Conservation (phyloP, 1,140 invertebrate genomes). For the Drosophila tsacasi region DNA sequence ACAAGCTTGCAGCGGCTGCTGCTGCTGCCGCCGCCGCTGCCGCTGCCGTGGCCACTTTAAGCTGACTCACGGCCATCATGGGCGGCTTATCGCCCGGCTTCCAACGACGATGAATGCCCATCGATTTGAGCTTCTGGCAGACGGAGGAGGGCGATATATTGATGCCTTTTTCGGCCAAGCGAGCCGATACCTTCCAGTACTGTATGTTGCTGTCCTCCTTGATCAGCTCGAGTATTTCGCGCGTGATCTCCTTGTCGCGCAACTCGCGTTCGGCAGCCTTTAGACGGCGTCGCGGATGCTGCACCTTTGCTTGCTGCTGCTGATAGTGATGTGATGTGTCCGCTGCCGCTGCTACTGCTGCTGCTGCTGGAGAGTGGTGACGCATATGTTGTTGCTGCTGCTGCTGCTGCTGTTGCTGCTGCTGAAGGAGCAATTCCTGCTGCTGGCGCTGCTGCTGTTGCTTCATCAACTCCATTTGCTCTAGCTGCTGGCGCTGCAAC, state of each 20-base stretch:
- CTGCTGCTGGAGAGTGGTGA: conserved; percentile 6
- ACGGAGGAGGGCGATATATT: conserved; percentile 82
- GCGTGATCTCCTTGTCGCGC: conserved; percentile 83
- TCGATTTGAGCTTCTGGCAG: conserved; percentile 83
- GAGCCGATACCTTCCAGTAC: conserved; percentile 84
- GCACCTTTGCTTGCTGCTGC: conserved; percentile 55
- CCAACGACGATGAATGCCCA: conserved; percentile 83
- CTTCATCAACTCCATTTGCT: conserved; percentile 46
- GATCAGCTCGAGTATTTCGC: conserved; percentile 82
- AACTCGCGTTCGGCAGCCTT: conserved; percentile 78
- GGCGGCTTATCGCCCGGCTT: conserved; percentile 83
- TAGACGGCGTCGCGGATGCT: conserved; percentile 74
- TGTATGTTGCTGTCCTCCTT: conserved; percentile 84
- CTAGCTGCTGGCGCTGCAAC: conserved; percentile 36
- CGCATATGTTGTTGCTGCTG: conserved; percentile 39
- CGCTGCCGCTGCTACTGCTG: conserved; percentile 47
- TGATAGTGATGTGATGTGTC: conserved; percentile 68
- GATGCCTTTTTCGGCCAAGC: conserved; percentile 80
- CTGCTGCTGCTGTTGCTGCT: conserved; percentile 56
- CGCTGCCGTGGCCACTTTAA: conserved; percentile 66
- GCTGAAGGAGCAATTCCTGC: conserved; percentile 44
- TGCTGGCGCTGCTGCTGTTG: conserved; percentile 31
- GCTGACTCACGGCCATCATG: conserved; percentile 74
- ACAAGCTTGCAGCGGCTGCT: conserved; percentile 54
- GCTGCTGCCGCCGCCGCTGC: conserved; percentile 31